Conservation (phyloP, 2,888 invertebrate genomes). For the Agrochola circellaris region DNA sequence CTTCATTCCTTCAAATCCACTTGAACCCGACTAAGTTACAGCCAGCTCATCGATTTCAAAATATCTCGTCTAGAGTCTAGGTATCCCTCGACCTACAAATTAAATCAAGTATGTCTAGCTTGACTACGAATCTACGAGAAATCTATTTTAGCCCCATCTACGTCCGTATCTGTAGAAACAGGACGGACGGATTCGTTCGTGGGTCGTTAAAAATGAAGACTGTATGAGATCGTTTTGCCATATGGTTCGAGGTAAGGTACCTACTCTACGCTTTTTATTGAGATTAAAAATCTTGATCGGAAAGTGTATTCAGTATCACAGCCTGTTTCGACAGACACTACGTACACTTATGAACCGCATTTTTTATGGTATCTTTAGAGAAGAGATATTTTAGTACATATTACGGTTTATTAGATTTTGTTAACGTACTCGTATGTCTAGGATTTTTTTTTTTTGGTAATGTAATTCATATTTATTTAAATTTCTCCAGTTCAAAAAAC, state of each 20-base stretch:
- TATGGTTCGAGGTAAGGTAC: background rate
- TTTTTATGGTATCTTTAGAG: background rate
- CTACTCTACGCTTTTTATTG: background rate
- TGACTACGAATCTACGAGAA: constrained; percentile 28
- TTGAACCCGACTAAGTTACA: background rate
- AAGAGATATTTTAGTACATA: background rate
- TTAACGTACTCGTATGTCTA: no score
- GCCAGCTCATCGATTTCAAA: constrained; percentile 44
- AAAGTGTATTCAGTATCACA: background rate
- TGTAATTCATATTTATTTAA: background rate
- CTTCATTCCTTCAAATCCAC: background rate
- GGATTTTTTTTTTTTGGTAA: no score
- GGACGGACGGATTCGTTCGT: background rate
- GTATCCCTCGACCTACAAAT: constrained; percentile 55
- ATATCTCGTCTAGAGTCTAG: constrained; percentile 8
- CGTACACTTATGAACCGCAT: background rate
- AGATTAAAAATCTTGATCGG: background rate
- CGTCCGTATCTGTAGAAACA: background rate
- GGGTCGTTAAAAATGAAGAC: constrained; percentile 22
- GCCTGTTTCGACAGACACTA: background rate
- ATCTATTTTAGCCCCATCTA: constrained; percentile 41
- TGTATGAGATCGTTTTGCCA: background rate
- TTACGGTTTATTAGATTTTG: background rate
- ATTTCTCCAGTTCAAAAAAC: background rate
- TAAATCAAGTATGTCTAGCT: constrained; percentile 53